Percentiles rank a stretch among this genome's conserved stretches.
Evolutionary conservation across 2,113 vertebrate species (phyloP).

Genomic region (Colius striatus): DNA sequence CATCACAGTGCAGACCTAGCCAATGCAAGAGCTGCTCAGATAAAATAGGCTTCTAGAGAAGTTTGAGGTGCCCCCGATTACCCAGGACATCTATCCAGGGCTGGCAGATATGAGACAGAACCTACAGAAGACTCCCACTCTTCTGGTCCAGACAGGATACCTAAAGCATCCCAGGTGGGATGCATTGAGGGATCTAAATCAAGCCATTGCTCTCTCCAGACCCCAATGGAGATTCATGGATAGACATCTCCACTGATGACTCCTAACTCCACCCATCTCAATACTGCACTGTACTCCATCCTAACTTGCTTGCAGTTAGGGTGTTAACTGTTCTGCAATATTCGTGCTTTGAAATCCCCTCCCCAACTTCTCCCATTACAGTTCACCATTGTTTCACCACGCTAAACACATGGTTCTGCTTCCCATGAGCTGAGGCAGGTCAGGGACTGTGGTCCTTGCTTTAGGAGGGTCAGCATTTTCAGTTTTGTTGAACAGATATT

Average conservation of each 20-base stretch:
- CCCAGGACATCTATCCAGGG: neutral
- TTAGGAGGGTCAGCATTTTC: neutral
- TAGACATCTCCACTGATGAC: neutral
- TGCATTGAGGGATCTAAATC: neutral
- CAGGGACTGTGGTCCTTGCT: neutral
- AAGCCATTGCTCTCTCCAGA: neutral
- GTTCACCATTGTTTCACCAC: neutral
- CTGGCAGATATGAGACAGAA: no score
- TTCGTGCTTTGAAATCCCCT: neutral
- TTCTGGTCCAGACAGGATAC: neutral
- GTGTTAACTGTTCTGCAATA: fast-evolving
- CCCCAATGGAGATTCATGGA: neutral
- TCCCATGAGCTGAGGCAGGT: neutral
- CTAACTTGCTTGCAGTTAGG: neutral
- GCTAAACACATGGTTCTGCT: neutral
- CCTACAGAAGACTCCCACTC: neutral
- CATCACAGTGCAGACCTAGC: neutral
- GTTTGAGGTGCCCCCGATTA: neutral
- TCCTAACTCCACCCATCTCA: neutral
- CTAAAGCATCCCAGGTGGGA: neutral
- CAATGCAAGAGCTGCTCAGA: neutral
- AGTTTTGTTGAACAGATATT: neutral
- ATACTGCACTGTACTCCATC: neutral
- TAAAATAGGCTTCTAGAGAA: neutral
- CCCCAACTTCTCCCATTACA: neutral